Evolutionary conservation across 2,113 vertebrate genomes (phyloP), one percentile per base, ranked within the genome.

Genomic region (Festucalex cinctus): DNA sequence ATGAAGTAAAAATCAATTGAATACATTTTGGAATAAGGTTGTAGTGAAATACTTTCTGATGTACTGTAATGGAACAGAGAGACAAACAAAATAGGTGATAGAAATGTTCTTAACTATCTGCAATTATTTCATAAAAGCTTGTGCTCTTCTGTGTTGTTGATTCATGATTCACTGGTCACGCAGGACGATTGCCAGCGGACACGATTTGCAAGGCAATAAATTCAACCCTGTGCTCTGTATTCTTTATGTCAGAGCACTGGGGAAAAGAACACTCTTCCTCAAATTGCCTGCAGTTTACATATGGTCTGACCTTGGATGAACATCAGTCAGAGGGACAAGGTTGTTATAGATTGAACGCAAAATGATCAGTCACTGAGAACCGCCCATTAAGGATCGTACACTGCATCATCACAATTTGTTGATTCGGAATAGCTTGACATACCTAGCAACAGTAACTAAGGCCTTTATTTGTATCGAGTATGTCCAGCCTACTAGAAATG

Each of bases 121-220:
- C 22, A 53, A 53, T 22, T 24, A 53, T 53, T 53, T 53, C 9
- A 53, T 13, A 8, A 10, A 24, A 24, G 10, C 9, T 22, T 13
- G n/a, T 22, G 9, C 10, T 22, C 12, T 13, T 53, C 10, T 3
- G 3, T 51, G 6, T 20, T 20, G 20, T 51, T 51, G 48, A 51
- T 19, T 20, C 26, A 57, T 17, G 14, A 20, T 57, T 16, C 54
- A 32, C 16, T 24, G 2, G 2, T 53, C 20, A 53, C 6, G 24
- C 54, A 8, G 54, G 54, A 36, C n/a, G 32, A 59, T 62, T 72
- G 63, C 57, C 48, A 58, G 12, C 32, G 20, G 56, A 41, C 22
- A 46, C 5, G 14, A 44, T 68, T 67, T 35, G 56, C 24, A 69
- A 59, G 35, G 51, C 17, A 49, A 37, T n/a, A 62, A 26, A 36